These are phyloP conservation scores for Reticulitermes lucifugus DNA, from an alignment of 2,888 invertebrate species.

Conservation along the genomic window DNA sequence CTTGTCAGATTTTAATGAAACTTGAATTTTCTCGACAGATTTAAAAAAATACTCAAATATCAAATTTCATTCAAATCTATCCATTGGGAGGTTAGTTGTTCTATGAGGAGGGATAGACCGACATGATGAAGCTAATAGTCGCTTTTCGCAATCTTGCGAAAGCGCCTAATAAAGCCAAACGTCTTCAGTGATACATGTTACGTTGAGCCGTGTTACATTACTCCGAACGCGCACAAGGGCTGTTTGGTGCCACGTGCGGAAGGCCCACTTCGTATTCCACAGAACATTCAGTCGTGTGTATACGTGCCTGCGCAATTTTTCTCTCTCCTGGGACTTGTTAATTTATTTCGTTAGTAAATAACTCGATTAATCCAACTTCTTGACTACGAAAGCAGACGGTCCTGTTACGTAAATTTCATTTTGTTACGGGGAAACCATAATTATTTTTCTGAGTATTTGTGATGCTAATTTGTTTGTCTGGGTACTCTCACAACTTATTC, in stretches of 20 bases:
- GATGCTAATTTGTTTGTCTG: neutral
- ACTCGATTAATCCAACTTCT: neutral
- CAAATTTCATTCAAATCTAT: too few species aligned
- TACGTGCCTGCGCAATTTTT: conserved; percentile 1
- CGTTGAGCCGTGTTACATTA: neutral
- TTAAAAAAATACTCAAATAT: too few species aligned
- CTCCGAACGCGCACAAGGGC: neutral
- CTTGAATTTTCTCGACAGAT: too few species aligned
- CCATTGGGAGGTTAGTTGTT: too few species aligned
- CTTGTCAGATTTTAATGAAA: too few species aligned
- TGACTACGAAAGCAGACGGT: neutral
- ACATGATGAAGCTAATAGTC: too few species aligned
- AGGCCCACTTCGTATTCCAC: neutral
- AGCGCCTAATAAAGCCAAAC: too few species aligned
- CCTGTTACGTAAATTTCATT: neutral
- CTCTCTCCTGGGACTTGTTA: neutral
- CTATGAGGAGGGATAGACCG: too few species aligned
- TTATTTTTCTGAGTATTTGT: neutral
- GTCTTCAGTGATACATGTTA: too few species aligned
- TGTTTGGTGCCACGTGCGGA: neutral
- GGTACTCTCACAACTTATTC: neutral
- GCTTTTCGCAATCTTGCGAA: too few species aligned
- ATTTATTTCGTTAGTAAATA: conserved; percentile 21
- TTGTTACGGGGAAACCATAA: neutral
- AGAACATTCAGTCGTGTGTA: neutral